Base-by-base conservation (phyloP, 2,113 vertebrate species). In the Mirza zaza region DNA sequence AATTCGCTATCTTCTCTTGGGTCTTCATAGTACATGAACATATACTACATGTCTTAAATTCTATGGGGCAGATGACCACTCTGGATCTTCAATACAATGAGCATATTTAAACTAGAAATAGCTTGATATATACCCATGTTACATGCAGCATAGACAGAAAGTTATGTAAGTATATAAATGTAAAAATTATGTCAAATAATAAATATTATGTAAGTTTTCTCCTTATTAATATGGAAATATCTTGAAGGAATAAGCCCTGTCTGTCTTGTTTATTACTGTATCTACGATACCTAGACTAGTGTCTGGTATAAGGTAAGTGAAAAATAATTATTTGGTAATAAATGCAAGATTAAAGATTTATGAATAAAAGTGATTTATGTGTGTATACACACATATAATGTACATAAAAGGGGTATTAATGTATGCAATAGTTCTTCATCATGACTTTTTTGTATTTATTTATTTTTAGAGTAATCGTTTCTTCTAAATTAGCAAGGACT, bases 61-160 rank as follows among this genome's bases (percentile, higher is more conserved):
- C 4, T 61, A 61, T 4, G 8, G 48, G 39, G 4, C 21, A 87
- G 32, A 93, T 15, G 18, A 65, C 2, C 8, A 52, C 10, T 61
- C 21, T 55, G n/a, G 7, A 7, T 88, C 29, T 75, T 84, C 7
- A 61, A 81, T 59, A 52, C 25, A 75, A 70, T 91, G 63, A 90
- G 15, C 23, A 57, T 36, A 84, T 34, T 67, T 96, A 91, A 89
- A 73, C 17, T 61, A 90, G 18, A 94, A 89, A 61, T 73, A 87
- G 83, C 17, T 36, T 76, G 21, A 91, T 39, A 71, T 21, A 36
- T 29, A 75, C 18, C 27, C 23, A 32, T 48, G 29, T 42, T 45
- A 59, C 0, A 67, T 36, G 36, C 2, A 76, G 48, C 27, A 87
- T 36, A 27, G 25, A 29, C 17, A 84, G 21, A n/a, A 83, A 61